phyloP scores from a whole-genome alignment of 2,888 invertebrate species.

The Glyphotaelius pellucidus region DNA sequence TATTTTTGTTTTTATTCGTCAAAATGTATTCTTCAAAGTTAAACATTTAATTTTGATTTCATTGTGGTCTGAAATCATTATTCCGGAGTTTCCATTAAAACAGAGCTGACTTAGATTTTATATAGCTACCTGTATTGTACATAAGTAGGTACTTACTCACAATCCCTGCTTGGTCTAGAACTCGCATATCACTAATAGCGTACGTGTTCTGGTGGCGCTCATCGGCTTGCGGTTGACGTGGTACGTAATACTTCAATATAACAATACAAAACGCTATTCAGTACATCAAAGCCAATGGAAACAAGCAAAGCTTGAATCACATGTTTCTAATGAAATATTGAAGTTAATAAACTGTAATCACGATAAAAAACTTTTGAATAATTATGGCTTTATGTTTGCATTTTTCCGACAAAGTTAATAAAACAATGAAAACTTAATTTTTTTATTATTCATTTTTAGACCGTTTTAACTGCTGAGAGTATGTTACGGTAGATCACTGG shows the following conservation, averaged over 20 bases:
- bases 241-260: not conserved
- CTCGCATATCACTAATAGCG: not conserved
- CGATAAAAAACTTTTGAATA: no score
- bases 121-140: not conserved
- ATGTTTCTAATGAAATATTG: not conserved
- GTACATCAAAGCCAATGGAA: constrained; percentile 21
- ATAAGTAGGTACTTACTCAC: not conserved
- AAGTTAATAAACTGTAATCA: not conserved
- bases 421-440: no score
- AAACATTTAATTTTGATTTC: no score
- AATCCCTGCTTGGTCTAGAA: not conserved
- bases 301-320: not conserved
- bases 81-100: not conserved
- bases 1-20: no score
- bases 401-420: no score
- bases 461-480: no score
- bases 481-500: no score
- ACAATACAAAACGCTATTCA: not conserved
- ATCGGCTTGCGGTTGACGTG: not conserved
- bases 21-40: no score
- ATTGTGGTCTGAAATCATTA: not conserved
- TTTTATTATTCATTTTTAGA: no score
- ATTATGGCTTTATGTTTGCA: no score
- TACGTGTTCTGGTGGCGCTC: not conserved
- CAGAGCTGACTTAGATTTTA: not conserved